These are phyloP conservation scores for Cyrtodaria siliqua DNA, from an alignment of 2,888 invertebrate species.

Conservation along the genomic window DNA sequence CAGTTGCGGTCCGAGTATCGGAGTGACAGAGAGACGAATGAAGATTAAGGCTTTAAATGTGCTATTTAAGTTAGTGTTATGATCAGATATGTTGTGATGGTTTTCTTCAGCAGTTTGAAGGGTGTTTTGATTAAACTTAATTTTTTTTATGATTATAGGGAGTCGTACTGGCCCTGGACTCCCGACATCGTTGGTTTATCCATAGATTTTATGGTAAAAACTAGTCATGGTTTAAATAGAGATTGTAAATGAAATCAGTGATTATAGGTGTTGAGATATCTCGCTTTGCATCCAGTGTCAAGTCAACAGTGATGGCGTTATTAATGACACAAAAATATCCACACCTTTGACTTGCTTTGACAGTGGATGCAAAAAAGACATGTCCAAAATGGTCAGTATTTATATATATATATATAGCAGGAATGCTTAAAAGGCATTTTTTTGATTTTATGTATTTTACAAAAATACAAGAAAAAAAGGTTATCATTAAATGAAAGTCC, in stretches of 20 bases:
- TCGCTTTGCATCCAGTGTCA: conserved; percentile 23
- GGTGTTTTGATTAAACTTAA: too few relatives aligned
- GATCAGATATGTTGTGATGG: too few relatives aligned
- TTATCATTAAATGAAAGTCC: conserved; percentile 27
- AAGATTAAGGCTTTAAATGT: too few relatives aligned
- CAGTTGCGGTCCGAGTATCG: too few relatives aligned
- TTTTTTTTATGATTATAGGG: too few relatives aligned
- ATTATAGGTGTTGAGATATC: conserved; percentile 24
- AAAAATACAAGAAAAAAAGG: background rate
- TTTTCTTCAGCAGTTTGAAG: too few relatives aligned
- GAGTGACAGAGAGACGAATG: too few relatives aligned
- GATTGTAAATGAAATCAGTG: conserved; percentile 47
- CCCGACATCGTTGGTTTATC: conserved; percentile 15
- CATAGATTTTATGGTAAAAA: conserved; percentile 31
- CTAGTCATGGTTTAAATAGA: conserved; percentile 58
- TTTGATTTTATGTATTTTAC: conserved; percentile 2
- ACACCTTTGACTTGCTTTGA: conserved; percentile 16
- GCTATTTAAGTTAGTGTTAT: too few relatives aligned
- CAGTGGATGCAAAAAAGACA: conserved; percentile 1
- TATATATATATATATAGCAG: conserved; percentile 5
- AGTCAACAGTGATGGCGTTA: conserved; percentile 18
- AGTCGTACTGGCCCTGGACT: too few relatives aligned
- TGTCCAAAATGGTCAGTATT: conserved; percentile 61
- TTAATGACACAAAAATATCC: background rate
- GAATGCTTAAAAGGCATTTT: conserved; percentile 28